Evolutionary conservation across 2,797 vertebrate genomes (phyloP).

Genomic region (Erpetoichthys calabaricus): DNA sequence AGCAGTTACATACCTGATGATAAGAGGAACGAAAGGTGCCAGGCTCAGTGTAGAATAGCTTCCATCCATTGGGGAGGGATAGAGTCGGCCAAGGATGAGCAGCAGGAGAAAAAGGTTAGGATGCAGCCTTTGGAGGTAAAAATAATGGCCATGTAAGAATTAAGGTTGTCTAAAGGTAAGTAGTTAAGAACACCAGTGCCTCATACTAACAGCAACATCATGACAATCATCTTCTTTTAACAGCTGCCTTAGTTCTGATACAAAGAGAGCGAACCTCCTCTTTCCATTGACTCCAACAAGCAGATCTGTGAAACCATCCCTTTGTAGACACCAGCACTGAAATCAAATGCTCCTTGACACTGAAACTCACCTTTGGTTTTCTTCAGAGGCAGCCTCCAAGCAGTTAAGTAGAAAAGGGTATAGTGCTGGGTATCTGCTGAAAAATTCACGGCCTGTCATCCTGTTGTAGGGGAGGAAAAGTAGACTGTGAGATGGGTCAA

Average conservation of each 20-base stretch:
- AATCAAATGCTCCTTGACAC: too few relatives aligned
- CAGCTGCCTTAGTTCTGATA: slow-evolving; percentile 4
- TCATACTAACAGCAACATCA: slow-evolving; percentile 26
- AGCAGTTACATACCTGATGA: slow-evolving; percentile 60
- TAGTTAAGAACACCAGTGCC: slow-evolving; percentile 24
- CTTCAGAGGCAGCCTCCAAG: slow-evolving; percentile 49
- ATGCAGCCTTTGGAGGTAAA: slow-evolving; percentile 52
- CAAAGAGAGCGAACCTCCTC: slow-evolving; percentile 3
- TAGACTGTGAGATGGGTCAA: background rate
- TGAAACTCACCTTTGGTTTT: too few relatives aligned
- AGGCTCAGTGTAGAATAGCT: slow-evolving; percentile 68
- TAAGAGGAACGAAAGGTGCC: slow-evolving; percentile 72
- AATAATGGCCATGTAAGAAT: too few relatives aligned
- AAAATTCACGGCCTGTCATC: slow-evolving; percentile 92
- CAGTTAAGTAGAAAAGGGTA: slow-evolving; percentile 84
- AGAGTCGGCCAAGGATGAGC: slow-evolving; percentile 78
- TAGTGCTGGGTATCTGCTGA: slow-evolving; percentile 80
- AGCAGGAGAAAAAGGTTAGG: slow-evolving; percentile 81
- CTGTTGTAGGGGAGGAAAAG: slow-evolving; percentile 35
- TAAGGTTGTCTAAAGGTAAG: too few relatives aligned
- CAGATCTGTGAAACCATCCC: slow-evolving; percentile 48
- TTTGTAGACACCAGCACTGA: too few relatives aligned
- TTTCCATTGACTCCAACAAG: background rate
- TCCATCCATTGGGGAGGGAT: slow-evolving; percentile 91
- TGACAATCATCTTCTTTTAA: slow-evolving; percentile 5